Percentiles rank a stretch among this genome's conserved stretches.
These are phyloP conservation scores for Corvus moneduloides DNA, from an alignment of 2,113 vertebrate species.

Conservation along the genomic window DNA sequence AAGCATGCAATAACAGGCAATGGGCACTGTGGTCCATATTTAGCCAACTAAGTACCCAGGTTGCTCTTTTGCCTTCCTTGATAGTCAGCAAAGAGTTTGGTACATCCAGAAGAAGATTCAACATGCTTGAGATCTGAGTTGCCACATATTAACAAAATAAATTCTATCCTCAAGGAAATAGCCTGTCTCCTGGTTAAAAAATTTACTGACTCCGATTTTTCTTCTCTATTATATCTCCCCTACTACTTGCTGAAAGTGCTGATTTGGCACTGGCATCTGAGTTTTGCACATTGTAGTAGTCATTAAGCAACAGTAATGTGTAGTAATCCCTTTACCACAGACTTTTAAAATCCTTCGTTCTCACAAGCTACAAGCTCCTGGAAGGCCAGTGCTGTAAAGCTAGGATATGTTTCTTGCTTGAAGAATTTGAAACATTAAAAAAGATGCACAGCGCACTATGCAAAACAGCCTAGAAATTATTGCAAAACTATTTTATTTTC, in stretches of 20 bases:
- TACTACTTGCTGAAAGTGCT: background rate
- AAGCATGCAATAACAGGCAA: background rate
- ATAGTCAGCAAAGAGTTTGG: background rate
- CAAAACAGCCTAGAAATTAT: background rate
- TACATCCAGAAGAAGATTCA: background rate
- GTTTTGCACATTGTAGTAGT: background rate
- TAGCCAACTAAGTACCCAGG: background rate
- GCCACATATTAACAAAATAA: background rate
- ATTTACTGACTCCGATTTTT: background rate
- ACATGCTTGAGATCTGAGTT: background rate
- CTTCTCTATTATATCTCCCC: background rate
- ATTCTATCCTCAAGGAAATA: background rate
- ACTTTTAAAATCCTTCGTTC: conserved; percentile 19
- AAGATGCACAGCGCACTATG: background rate
- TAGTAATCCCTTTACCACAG: conserved; percentile 8
- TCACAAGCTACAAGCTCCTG: conserved; percentile 12
- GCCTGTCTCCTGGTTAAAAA: background rate
- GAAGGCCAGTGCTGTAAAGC: background rate
- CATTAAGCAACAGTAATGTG: background rate
- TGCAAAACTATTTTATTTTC: conserved; percentile 5
- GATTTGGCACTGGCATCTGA: background rate
- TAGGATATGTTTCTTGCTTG: background rate
- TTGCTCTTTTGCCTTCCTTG: background rate
- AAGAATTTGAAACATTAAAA: conserved; percentile 13
- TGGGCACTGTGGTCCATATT: background rate